phyloP scores from a whole-genome alignment of 1,140 invertebrate genomes.

The Drosophila truncata region DNA sequence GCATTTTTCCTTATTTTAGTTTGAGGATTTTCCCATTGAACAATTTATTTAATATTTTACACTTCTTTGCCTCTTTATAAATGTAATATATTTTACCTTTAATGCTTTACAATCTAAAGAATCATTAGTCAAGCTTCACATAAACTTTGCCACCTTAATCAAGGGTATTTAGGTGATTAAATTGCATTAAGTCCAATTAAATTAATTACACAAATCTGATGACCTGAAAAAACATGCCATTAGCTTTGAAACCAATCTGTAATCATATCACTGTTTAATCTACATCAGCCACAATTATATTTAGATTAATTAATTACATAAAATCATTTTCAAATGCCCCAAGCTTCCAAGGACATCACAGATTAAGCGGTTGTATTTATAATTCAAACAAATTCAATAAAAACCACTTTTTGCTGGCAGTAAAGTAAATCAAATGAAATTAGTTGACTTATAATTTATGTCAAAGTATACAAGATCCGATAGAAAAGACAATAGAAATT shows the following conservation, averaged over 20 bases:
- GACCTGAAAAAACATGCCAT: slow-evolving; percentile 2
- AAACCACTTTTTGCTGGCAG: not conserved
- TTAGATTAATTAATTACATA: slow-evolving; percentile 9
- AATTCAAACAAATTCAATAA: not conserved
- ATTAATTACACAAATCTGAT: slow-evolving; percentile 9
- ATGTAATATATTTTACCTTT: not conserved
- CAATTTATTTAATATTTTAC: not conserved
- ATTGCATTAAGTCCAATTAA: slow-evolving; percentile 9
- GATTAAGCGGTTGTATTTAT: not conserved
- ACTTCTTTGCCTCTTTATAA: not conserved
- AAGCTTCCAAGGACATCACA: not conserved
- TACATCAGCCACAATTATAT: slow-evolving; percentile 7
- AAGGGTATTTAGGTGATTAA: slow-evolving; percentile 5
- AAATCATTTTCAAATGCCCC: slow-evolving; percentile 1
- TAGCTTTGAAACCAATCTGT: slow-evolving; percentile 3
- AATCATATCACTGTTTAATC: not conserved
- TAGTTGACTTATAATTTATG: not conserved
- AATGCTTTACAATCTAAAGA: not conserved
- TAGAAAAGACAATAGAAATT: not conserved
- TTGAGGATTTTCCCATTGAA: not conserved
- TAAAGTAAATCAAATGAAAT: slow-evolving; percentile 7
- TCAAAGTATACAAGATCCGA: not conserved
- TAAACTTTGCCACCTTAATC: not conserved
- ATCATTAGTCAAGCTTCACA: not conserved
- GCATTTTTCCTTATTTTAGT: not conserved